Base-by-base conservation (phyloP, 2,888 invertebrate genomes). In the Rhorus exstirpatorius region DNA sequence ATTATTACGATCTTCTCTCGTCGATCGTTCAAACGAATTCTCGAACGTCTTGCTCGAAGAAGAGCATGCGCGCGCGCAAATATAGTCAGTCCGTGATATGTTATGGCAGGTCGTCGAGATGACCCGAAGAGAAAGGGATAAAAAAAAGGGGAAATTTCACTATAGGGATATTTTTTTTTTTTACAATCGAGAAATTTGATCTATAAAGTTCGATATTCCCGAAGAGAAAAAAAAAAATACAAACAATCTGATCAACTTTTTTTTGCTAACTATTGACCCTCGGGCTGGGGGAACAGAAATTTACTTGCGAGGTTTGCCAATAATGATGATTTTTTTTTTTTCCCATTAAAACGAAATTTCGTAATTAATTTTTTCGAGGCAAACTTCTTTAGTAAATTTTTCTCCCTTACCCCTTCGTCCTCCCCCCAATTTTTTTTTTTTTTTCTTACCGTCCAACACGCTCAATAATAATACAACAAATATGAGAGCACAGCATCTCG, bases 61-160 rank as follows among this genome's bases (percentile, higher is more conserved):
- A 51, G 58, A 60, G 65, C 41, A 65, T 78, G 46, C 72, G 68
- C 74, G 76, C 72, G 44, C 77, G 77, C 77, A 63, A 67, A 49
- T 74, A 79, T 76, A 67, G 75, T 84, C 82, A 83, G 84, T 85
- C 81, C 60, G 81, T 84, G 86, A 86, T 86, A 86, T 86, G 86
- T 86, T 79, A 82, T 77, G 81, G 84, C 86, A 86, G 84, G 85
- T 82, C 79, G 81, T 84, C 84, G 80, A 84, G 84, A 63, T 79
- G 78, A 83, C 70, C 82, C 75, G 71, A 8, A 71, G 44, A 79
- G 24, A 79, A 68, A 61, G 31, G 41, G 8, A 41, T 12, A 35
- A 65, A 63, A 53, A 38, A 63, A 61, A 70, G 51, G 24, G 74
- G 38, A 58, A 75, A 63, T 63, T 74, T 51, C 24, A n/a, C 51